These are phyloP conservation scores for Sebastes kiyomatsui DNA, from an alignment of 2,797 vertebrate genomes.

Conservation along the genomic window DNA sequence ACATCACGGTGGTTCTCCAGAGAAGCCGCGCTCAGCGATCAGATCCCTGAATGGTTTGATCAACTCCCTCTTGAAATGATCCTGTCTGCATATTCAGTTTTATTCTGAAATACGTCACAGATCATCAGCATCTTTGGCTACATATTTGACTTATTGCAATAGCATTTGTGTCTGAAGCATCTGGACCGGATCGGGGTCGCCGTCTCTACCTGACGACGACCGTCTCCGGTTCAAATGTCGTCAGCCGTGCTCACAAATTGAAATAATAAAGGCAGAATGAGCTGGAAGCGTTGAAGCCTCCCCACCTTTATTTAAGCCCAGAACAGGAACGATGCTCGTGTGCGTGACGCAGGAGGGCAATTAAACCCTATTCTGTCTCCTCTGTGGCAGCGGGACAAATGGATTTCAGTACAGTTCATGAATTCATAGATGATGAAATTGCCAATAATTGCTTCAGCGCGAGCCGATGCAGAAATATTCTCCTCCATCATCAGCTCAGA, in stretches of 20 bases:
- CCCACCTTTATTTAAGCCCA: neutral
- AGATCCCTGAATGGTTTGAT: neutral
- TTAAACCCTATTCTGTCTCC: slow-evolving; percentile 30
- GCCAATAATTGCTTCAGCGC: slow-evolving; percentile 42
- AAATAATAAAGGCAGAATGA: slow-evolving; percentile 35
- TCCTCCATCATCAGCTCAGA: slow-evolving; percentile 39
- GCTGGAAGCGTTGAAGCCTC: neutral
- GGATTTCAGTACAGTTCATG: slow-evolving; percentile 44
- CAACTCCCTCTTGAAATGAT: neutral
- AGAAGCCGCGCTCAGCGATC: neutral
- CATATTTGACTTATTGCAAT: too few relatives aligned
- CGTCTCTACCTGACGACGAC: neutral
- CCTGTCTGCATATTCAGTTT: neutral
- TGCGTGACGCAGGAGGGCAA: neutral
- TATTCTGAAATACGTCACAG: neutral
- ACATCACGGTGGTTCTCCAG: neutral
- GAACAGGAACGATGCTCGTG: slow-evolving; percentile 7
- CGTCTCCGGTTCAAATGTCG: neutral
- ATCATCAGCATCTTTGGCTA: neutral
- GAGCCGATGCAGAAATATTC: slow-evolving; percentile 20
- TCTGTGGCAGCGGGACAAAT: slow-evolving; percentile 43
- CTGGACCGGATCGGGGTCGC: neutral
- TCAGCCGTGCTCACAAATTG: slow-evolving; percentile 13
- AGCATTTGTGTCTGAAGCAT: neutral
- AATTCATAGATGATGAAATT: slow-evolving; percentile 57